A percentile compares a stretch with the other conserved stretches of the same genome.
Conservation (phyloP, 2,113 vertebrate genomes). For the Diadophis punctatus region DNA sequence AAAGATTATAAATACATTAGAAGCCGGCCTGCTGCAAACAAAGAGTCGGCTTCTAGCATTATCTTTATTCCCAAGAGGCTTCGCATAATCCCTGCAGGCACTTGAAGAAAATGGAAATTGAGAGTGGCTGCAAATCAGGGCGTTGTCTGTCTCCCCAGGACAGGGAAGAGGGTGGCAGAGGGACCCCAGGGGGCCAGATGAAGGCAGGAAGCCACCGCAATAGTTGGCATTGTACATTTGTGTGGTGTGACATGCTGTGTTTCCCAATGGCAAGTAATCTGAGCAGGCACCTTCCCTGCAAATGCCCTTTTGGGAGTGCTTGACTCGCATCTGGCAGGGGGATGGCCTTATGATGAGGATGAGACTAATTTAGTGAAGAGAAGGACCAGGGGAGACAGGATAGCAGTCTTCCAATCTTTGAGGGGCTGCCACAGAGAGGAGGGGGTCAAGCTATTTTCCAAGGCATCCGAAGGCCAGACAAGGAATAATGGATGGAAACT, state of each 20-base stretch:
- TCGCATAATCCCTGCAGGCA: background rate
- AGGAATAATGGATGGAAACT: too few species aligned
- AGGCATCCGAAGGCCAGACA: too few species aligned
- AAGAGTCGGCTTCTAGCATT: background rate
- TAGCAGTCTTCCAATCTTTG: too few species aligned
- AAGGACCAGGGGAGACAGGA: too few species aligned
- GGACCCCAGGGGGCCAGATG: background rate
- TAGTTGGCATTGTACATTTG: background rate
- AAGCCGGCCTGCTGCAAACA: background rate
- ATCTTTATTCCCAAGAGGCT: background rate
- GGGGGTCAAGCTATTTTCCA: too few species aligned
- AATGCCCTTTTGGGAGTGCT: background rate
- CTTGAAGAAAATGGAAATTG: background rate
- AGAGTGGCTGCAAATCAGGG: background rate
- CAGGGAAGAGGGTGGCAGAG: background rate
- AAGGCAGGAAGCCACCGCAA: background rate
- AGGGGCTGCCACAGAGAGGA: too few species aligned
- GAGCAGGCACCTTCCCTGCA: background rate
- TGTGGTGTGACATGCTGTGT: background rate
- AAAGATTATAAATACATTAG: background rate
- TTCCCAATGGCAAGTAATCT: background rate
- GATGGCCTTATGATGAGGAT: too few species aligned
- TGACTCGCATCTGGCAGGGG: background rate
- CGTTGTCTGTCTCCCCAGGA: background rate
- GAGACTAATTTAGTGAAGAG: too few species aligned